Conservation (phyloP, 1,140 invertebrate species). For the Bilobella aurantiaca region DNA sequence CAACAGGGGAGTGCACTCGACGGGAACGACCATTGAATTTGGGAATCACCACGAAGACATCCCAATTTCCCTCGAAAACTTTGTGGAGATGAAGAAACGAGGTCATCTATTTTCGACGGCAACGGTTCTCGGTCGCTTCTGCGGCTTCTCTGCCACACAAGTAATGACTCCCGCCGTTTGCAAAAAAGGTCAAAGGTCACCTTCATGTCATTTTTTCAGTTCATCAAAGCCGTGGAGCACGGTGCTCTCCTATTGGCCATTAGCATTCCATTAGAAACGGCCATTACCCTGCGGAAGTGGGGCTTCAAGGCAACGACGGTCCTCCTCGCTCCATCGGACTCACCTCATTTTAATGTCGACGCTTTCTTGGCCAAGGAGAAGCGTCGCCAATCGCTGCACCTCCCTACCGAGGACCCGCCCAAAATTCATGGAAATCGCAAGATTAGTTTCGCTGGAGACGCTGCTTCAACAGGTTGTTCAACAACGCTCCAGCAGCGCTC, state of each 20-base stretch:
- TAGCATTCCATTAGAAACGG: slow-evolving; percentile 16
- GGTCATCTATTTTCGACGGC: slow-evolving; percentile 21
- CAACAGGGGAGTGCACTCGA: slow-evolving; percentile 26
- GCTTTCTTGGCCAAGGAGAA: slow-evolving; percentile 3
- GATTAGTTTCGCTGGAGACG: not conserved
- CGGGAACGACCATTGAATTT: slow-evolving; percentile 21
- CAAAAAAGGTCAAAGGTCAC: not conserved
- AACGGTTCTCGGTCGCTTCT: slow-evolving; percentile 16
- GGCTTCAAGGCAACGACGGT: slow-evolving; percentile 13
- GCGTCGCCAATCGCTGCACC: not conserved
- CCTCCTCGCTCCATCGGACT: slow-evolving; percentile 9
- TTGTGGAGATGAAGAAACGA: slow-evolving; percentile 18
- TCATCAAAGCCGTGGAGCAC: slow-evolving; percentile 18
- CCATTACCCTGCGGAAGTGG: slow-evolving; percentile 18
- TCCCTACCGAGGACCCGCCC: not conserved
- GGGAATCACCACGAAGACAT: slow-evolving; percentile 17
- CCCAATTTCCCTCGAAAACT: slow-evolving; percentile 21
- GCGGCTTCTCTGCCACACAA: slow-evolving; percentile 21
- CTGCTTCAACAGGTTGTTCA: too few species aligned
- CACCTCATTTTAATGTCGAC: slow-evolving; percentile 3
- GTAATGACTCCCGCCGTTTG: not conserved
- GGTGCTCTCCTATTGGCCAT: slow-evolving; percentile 11
- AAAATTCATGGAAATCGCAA: not conserved
- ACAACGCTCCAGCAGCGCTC: not conserved
- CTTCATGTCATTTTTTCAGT: slow-evolving; percentile 3